Evolutionary conservation across 2,113 vertebrate genomes (phyloP), one percentile per base, ranked within the genome.

Genomic region (Rissa tridactyla): DNA sequence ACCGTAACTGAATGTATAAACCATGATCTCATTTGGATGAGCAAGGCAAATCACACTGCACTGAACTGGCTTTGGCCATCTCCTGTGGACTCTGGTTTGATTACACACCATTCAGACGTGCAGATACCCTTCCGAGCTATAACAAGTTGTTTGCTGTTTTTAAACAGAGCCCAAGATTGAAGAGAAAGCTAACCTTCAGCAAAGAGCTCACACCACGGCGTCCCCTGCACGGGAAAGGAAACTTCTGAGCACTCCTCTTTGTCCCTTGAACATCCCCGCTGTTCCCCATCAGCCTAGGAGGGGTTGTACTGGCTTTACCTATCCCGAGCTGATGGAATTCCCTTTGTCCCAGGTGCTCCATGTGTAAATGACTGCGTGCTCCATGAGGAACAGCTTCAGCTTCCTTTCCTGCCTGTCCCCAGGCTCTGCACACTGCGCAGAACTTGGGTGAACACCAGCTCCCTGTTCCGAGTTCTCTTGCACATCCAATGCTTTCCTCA

Each of bases 1-100:
- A 30, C 34, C 3, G 1, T 34, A 46, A 51, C 2, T 68, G 60
- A 19, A 25, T 13, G 11, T 1, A 5, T 0, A 62, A 85, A 49
- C 21, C n/a, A 3, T 2, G 6, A 68, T 30, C 25, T 71, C 51
- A 34, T 55, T 26, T 15, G 86, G 42, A 8, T 51, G 61, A 86
- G 32, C 23, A 7, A 82, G 55, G 57, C 27, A 49, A 61, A 66
- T 54, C 25, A 44, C 86, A 9, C 44, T 27, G 6, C 0, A 0
- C 52, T 40, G 52, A 19, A 6, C 42, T 25, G 14, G 14, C 57
- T 57, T 8, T 9, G 57, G 75, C 7, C 10, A 20, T 13, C 34
- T 93, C 52, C 82, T 29, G 36, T 5, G 21, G 44, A 25, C 42
- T 75, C 46, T n/a, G 81, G 29, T 76, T 32, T 54, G 77, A 9